A percentile compares a stretch with the other conserved stretches of the same genome.
phyloP scores from a whole-genome alignment of 2,888 invertebrate genomes.

The Rotaria sp. region DNA sequence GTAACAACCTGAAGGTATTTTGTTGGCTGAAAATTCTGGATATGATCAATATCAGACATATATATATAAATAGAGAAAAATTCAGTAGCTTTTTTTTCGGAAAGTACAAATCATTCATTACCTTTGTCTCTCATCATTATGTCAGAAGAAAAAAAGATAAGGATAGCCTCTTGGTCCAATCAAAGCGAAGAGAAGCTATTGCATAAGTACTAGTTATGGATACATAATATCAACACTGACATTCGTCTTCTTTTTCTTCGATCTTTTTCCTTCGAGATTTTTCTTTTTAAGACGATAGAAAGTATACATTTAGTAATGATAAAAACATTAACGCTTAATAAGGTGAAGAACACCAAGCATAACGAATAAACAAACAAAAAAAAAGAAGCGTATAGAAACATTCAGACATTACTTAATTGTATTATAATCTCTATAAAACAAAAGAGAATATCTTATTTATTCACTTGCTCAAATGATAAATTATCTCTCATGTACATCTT shows the following conservation, averaged over 20 bases:
- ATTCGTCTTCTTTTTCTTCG: background rate
- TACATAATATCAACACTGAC: background rate
- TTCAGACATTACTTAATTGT: background rate
- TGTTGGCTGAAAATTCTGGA: background rate
- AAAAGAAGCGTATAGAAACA: background rate
- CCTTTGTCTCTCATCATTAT: background rate
- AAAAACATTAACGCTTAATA: background rate
- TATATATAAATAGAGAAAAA: background rate
- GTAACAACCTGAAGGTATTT: background rate
- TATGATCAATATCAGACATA: background rate
- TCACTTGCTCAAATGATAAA: background rate
- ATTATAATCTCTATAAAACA: background rate
- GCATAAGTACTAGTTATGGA: background rate
- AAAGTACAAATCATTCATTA: background rate
- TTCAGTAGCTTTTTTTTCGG: background rate
- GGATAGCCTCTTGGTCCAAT: background rate
- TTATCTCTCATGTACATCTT: background rate
- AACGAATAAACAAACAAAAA: background rate
- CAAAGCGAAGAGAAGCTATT: background rate
- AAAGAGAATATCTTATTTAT: background rate
- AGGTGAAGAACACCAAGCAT: background rate
- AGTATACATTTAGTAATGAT: background rate
- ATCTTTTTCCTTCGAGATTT: background rate
- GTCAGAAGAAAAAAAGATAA: constrained; percentile 8
- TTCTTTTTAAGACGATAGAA: background rate